Percentiles rank a stretch among this genome's conserved stretches.
These are phyloP conservation scores for Dermochelys coriacea DNA, from an alignment of 2,797 vertebrate species.

Conservation along the genomic window DNA sequence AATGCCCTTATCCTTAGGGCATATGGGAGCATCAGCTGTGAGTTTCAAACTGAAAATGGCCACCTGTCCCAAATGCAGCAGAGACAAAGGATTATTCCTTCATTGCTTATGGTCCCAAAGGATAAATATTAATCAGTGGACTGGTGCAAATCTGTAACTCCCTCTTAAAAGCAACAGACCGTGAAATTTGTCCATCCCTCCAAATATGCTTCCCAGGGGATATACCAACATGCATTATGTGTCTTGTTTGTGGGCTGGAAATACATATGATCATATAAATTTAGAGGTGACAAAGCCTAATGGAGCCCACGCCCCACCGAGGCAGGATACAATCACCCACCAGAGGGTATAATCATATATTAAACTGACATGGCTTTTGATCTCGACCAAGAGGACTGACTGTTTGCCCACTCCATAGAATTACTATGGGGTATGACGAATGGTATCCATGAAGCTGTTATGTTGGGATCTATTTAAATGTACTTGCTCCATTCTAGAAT, in stretches of 20 bases:
- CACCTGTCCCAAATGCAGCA: constrained; percentile 35
- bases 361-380: neutral
- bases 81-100: constrained; percentile 26
- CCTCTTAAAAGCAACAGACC: constrained; percentile 11
- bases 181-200: constrained; percentile 33
- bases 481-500: neutral
- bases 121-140: constrained; percentile 30
- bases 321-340: neutral
- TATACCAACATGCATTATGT: neutral
- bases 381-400: neutral
- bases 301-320: neutral
- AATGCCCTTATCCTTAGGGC: constrained; percentile 26
- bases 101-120: neutral
- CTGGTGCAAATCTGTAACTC: neutral
- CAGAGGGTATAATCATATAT: neutral
- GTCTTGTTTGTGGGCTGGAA: neutral
- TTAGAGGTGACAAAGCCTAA: neutral
- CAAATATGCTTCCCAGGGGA: neutral
- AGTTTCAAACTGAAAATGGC: constrained; percentile 14
- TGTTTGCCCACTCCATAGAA: neutral
- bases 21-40: constrained; percentile 42
- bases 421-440: neutral
- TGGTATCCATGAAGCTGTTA: neutral
- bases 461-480: neutral
- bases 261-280: neutral